Percentiles rank a stretch among this genome's conserved stretches.
Evolutionary conservation across 2,888 invertebrate species (phyloP).

Genomic region (Carabus problematicus): DNA sequence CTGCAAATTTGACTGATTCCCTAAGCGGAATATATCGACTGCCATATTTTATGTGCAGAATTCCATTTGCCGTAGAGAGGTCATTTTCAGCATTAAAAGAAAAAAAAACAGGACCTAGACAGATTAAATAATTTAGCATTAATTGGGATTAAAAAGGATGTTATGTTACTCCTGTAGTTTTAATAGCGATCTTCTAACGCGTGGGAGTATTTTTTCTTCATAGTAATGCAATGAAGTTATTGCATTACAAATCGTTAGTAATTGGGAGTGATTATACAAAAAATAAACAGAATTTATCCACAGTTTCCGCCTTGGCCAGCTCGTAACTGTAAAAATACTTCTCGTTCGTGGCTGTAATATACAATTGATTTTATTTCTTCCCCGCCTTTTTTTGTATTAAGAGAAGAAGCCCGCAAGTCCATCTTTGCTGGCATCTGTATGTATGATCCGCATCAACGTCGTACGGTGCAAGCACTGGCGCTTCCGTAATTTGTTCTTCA

Average conservation of each 20-base stretch:
- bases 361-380: conserved; percentile 9
- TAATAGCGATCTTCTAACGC: conserved; percentile 16
- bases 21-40: no score
- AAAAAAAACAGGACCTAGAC: no score
- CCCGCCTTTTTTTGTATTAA: conserved; percentile 8
- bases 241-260: neutral
- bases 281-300: conserved; percentile 10
- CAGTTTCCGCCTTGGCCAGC: neutral
- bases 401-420: conserved; percentile 8
- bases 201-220: conserved; percentile 5
- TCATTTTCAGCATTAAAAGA: no score
- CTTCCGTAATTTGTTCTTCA: conserved; percentile 16
- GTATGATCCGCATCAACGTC: neutral
- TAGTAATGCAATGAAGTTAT: neutral
- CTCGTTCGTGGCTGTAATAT: conserved; percentile 25
- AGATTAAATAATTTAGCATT: no score
- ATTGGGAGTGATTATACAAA: neutral
- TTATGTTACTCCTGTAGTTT: conserved; percentile 26
- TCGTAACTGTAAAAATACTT: neutral
- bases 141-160: no score
- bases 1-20: no score
- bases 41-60: no score
- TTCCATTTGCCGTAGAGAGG: no score
- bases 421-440: conserved; percentile 7
- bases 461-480: conserved; percentile 1